Conservation (phyloP, 2,888 invertebrate genomes). For the Polietes domitor region DNA sequence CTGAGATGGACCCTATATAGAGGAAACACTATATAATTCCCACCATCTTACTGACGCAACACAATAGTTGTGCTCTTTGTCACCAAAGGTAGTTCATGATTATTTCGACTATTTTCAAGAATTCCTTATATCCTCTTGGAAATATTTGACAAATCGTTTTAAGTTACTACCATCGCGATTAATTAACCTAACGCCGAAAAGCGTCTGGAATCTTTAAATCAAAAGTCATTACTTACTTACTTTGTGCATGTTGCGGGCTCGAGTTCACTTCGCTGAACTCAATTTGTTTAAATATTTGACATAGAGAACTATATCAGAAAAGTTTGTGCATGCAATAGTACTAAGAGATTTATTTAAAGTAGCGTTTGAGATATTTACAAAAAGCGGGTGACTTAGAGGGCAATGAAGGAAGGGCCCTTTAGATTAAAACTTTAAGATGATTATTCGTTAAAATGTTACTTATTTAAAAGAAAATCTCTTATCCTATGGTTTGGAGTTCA, state of each 20-base stretch:
- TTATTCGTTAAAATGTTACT: no score
- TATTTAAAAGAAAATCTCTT: no score
- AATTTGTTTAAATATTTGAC: constrained; percentile 57
- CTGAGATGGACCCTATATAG: no score
- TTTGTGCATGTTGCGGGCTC: not conserved
- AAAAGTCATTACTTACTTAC: constrained; percentile 48
- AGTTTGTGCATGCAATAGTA: constrained; percentile 45
- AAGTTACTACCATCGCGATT: not conserved
- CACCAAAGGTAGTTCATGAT: no score
- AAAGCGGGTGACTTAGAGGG: not conserved
- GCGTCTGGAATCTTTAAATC: constrained; percentile 26
- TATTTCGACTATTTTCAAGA: no score
- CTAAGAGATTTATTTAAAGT: constrained; percentile 46
- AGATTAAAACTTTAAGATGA: not conserved
- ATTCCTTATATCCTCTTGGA: no score
- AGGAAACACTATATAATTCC: no score
- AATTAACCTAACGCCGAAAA: not conserved
- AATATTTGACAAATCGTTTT: no score
- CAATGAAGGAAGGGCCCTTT: constrained; percentile 2
- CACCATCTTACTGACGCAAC: no score
- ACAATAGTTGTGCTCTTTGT: no score
- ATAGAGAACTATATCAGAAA: constrained; percentile 58
- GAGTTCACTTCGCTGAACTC: constrained; percentile 51
- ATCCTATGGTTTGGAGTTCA: no score
- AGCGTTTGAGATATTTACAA: not conserved